phyloP scores from a whole-genome alignment of 2,113 vertebrate genomes.

The Hirundichthys speculiger region DNA sequence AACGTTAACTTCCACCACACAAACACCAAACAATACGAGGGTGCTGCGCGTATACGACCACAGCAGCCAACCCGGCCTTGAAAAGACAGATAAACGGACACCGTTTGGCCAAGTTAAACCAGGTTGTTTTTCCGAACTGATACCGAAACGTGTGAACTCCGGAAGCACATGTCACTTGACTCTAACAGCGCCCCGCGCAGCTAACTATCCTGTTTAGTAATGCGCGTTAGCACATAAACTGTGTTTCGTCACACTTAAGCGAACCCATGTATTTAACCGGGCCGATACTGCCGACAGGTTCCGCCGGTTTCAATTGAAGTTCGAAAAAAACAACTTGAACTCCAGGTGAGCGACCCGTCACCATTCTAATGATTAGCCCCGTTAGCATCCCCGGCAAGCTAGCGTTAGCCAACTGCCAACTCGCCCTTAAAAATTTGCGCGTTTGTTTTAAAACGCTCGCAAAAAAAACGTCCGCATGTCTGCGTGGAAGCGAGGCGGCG shows the following conservation, averaged over 20 bases:
- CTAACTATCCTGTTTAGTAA: too few species aligned
- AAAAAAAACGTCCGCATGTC: not conserved
- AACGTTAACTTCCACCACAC: constrained; percentile 20
- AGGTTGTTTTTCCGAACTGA: constrained; percentile 27
- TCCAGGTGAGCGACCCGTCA: constrained; percentile 45
- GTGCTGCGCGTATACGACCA: too few species aligned
- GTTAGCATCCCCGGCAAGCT: constrained; percentile 62
- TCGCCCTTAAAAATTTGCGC: constrained; percentile 40
- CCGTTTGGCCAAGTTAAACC: not conserved
- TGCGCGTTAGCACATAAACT: constrained; percentile 37
- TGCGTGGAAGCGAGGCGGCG: too few species aligned
- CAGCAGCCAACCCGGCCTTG: too few species aligned
- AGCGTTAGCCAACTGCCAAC: constrained; percentile 54
- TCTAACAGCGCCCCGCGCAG: constrained; percentile 37
- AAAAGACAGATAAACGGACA: not conserved
- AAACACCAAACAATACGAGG: not conserved
- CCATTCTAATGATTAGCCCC: constrained; percentile 34
- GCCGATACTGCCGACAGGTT: too few species aligned
- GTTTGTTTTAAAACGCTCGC: constrained; percentile 6
- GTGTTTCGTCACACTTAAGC: constrained; percentile 49
- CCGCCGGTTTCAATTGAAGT: not conserved
- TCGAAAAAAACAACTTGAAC: constrained; percentile 31
- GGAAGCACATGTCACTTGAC: constrained; percentile 76
- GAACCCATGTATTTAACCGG: not conserved
- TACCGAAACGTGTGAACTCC: constrained; percentile 61